Evolutionary conservation across 2,797 vertebrate genomes (phyloP).

Genomic region (Syngnathus acus): DNA sequence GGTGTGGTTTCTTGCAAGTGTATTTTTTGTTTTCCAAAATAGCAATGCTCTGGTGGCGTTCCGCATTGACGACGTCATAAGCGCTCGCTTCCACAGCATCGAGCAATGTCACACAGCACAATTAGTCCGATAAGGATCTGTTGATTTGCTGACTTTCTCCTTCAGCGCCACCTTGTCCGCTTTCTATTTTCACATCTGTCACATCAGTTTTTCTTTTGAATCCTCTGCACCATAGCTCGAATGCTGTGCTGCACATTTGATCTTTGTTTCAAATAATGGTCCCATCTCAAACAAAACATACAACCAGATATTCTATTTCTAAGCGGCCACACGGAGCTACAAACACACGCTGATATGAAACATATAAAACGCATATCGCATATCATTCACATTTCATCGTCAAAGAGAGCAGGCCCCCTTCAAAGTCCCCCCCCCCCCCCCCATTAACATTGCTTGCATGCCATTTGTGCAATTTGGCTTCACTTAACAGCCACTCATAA

Average conservation of each 20-base stretch:
- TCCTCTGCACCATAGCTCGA: conserved; percentile 15
- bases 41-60: conserved; percentile 17
- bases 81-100: conserved; percentile 22
- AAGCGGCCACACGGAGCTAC: too few species aligned
- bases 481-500: neutral
- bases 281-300: neutral
- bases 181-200: neutral
- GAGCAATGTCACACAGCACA: conserved; percentile 58
- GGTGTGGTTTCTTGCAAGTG: too few species aligned
- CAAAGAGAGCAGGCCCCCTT: too few species aligned
- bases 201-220: conserved; percentile 21
- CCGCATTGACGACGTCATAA: conserved; percentile 63
- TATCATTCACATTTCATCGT: too few species aligned
- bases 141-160: conserved; percentile 12
- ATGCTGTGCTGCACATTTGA: conserved; percentile 13
- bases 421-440: too few species aligned
- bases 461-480: neutral
- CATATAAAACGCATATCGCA: too few species aligned
- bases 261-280: neutral
- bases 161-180: neutral
- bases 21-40: too few species aligned
- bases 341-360: too few species aligned
- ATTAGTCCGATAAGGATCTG: conserved; percentile 38
- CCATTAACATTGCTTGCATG: too few species aligned
- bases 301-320: too few species aligned